Base-by-base conservation (phyloP, 1,140 invertebrate genomes). In the Apis florea region DNA sequence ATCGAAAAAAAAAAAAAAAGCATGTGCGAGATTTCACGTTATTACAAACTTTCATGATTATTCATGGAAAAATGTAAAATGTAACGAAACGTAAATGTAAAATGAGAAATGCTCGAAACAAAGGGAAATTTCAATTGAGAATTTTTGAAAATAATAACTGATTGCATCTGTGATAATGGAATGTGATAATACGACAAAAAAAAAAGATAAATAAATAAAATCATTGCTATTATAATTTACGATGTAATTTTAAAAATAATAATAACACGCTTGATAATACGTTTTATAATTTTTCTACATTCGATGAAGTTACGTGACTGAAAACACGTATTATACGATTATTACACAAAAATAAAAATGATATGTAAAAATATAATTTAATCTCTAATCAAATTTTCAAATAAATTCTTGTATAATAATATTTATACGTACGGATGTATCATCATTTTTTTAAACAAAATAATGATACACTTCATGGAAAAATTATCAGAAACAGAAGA, bases 11-110 rank as follows among this genome's bases (percentile, higher is more conserved):
- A 17, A 31, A 21, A 40, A 40, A 66, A 56, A 17, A 6, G 10
- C 31, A 11, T 11, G 17, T 26, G n/a, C 31, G 19, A 40, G 31
- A 19, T 66, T 40, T 66, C 21, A 31, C 31, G 10, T 40, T 64
- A 40, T 66, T 40, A 40, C 31, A 19, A 66, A 66, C 24, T 63
- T 63, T 63, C 26, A 63, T 63, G 31, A 63, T 66, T 66, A 66
- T 66, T 66, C 63, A 13, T 10, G 3, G 19, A 40, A 40, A 66
- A 66, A 40, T 11, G 31, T 21, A 15, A 66, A 40, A 66, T 40
- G 19, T 66, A 66, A 40, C 11, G 31, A 31, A 66, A 40, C 31
- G 12, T 21, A 66, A 66, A 19, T 66, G 21, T 19, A 21, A 66
- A 40, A 66, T 21, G 63, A 21, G 8, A 40, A 66, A 40, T 40